Evolutionary conservation across 2,797 vertebrate species (phyloP).

Genomic region (Geotrypetes seraphini): DNA sequence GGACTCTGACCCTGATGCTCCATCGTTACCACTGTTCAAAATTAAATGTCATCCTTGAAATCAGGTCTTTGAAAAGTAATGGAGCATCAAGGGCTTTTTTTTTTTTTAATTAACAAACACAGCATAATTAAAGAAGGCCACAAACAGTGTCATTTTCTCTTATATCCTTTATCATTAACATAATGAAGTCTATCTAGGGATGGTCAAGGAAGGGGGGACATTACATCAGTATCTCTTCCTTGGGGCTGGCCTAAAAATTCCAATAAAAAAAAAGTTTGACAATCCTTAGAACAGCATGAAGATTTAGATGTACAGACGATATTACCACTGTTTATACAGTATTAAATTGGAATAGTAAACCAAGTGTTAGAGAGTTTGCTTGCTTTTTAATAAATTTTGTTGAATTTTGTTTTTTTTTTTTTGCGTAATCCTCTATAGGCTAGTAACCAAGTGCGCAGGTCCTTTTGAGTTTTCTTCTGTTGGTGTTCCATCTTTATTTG

Average conservation of each 20-base stretch:
- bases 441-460: conserved; percentile 91
- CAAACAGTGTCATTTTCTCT: conserved; percentile 46
- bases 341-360: conserved; percentile 63
- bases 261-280: conserved; percentile 49
- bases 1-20: conserved; percentile 39
- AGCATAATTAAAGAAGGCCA: conserved; percentile 56
- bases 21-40: conserved; percentile 25
- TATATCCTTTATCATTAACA: conserved; percentile 55
- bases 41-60: conserved; percentile 44
- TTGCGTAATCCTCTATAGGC: conserved; percentile 77
- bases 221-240: conserved; percentile 46
- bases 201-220: conserved; percentile 3
- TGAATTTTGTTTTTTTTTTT: conserved; percentile 19
- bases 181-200: conserved; percentile 55
- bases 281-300: conserved; percentile 48
- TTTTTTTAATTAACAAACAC: conserved; percentile 47
- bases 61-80: conserved; percentile 49
- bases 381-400: conserved; percentile 16
- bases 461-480: conserved; percentile 71
- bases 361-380: conserved; percentile 21
- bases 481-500: conserved; percentile 78
- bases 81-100: conserved; percentile 50
- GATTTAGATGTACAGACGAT: conserved; percentile 66
- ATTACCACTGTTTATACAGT: conserved; percentile 76
- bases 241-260: conserved; percentile 53